Evolutionary conservation across 2,888 invertebrate species (phyloP), one percentile per base, ranked within the genome.

Genomic region (Agrotis exclamationis): DNA sequence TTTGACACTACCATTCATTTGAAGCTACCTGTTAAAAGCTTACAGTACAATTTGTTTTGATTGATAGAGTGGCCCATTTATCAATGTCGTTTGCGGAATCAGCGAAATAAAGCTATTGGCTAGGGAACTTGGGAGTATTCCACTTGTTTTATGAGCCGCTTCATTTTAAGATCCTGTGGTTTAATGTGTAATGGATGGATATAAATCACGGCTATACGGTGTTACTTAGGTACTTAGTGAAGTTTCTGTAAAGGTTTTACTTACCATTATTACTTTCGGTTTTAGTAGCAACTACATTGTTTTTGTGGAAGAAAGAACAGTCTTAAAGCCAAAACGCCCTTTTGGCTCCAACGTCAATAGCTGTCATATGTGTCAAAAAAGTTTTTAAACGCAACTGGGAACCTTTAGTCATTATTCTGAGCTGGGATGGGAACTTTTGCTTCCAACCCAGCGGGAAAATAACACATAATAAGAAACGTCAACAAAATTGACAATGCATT

Each of bases 61-160:
- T 92, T 91, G 92, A 93, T 92, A 88, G 90, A 90, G 86, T 84
- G 87, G 85, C 86, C 86, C 89, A 85, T 92, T 89, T 87, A 90
- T 92, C 92, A 92, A 89, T 85, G 90, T 91, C 91, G 87, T 89
- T 88, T 88, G 87, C 90, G 86, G 88, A 87, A 87, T 89, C 87
- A 80, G 84, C 86, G 84, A 88, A 90, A 90, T 88, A 87, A 88
- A 88, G 86, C 86, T 82, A 77, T 58, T 58, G 72, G 67, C 57
- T 20, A 84, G 79, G 83, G 74, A 70, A 63, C 67, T 60, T 56
- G n/a, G 77, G 78, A 79, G 67, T 80, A 66, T 79, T 83, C 71
- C 77, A 70, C 82, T 83, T 88, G 86, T 88, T 89, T 90, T 87
- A 88, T 87, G 86, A 85, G 86, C 74, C 72, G 82, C 85, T 85